Evolutionary conservation across 2,797 vertebrate genomes (phyloP), one percentile per base, ranked within the genome.

Genomic region (Argyrosomus regius): DNA sequence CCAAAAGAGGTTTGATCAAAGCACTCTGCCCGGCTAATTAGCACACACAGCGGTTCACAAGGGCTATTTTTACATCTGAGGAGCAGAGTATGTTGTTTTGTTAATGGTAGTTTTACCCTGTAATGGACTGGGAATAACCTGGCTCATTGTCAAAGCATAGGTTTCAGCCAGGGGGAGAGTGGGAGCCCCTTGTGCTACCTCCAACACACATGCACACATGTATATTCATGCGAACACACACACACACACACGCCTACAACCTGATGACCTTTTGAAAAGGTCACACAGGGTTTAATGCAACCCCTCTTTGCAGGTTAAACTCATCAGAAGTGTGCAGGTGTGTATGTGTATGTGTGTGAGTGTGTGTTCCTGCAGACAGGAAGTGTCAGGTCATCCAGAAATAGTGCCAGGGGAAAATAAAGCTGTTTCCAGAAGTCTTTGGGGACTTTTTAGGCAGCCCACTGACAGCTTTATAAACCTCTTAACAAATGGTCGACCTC

Each of bases 1-100:
- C 86, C 87, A 89, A 86, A 89, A 85, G 90, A 89, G 89, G 88
- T 92, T 92, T 91, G 91, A 93, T 93, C 89, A 91, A 93, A 93
- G 89, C 89, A 84, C 89, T 91, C 74, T 83, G 82, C 75, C 75
- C 46, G 75, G 82, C 85, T 93, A 91, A 92, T 92, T 89, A 92
- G 89, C 82, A 75, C 89, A 85, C 72, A 53, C 71, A 60, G 82
- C 12, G 57, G 76, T 91, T 91, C 83, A 85, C 71, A 22, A 16
- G 69, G 81, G 84, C 86, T 93, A 91, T 93, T 94, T 91, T 92
- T 93, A 92, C 79, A 90, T 92, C 91, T 89, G 77, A 91, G 81
- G 72, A 87, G 82, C 53, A 60, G 67, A 67, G 71, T 64, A 62
- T 82, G 88, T 87, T 92, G 88, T 90, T 92, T 89, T 89, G 88